phyloP scores from a whole-genome alignment of 2,888 invertebrate genomes.

The Chrysolina haemoptera region DNA sequence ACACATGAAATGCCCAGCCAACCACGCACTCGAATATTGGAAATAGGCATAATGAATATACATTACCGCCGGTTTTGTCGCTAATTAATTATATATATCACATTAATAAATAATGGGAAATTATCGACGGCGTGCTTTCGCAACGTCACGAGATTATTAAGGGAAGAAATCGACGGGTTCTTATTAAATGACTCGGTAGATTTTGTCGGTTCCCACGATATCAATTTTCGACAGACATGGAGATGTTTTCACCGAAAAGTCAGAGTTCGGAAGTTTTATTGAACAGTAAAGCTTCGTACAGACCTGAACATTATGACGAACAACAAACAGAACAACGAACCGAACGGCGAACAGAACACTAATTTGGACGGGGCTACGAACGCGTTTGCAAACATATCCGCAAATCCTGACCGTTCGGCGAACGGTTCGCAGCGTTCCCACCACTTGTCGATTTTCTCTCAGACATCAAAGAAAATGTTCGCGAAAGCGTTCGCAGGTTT shows the following conservation, averaged over 20 bases:
- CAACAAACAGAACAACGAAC: too few species aligned
- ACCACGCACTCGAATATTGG: slow-evolving; percentile 2
- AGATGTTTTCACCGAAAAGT: background rate
- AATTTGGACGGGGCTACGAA: too few species aligned
- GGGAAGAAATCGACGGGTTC: background rate
- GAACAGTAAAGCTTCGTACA: too few species aligned
- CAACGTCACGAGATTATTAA: slow-evolving; percentile 7
- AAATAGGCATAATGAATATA: slow-evolving; percentile 8
- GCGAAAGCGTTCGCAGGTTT: too few species aligned
- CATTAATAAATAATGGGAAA: background rate
- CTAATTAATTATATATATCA: slow-evolving; percentile 10
- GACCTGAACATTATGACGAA: too few species aligned
- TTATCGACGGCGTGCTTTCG: slow-evolving; percentile 1
- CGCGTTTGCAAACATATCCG: too few species aligned
- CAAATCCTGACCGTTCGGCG: too few species aligned
- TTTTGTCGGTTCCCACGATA: slow-evolving; percentile 9
- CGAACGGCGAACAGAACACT: too few species aligned
- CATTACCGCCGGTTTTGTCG: background rate
- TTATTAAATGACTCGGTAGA: background rate
- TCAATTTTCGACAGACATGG: background rate
- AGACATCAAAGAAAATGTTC: too few species aligned
- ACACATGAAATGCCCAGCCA: background rate
- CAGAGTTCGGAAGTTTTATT: too few species aligned
- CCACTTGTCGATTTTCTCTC: too few species aligned
- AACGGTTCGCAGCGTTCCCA: too few species aligned